Conservation (phyloP, 2,113 vertebrate genomes). For the Rhodinocichla rosea region DNA sequence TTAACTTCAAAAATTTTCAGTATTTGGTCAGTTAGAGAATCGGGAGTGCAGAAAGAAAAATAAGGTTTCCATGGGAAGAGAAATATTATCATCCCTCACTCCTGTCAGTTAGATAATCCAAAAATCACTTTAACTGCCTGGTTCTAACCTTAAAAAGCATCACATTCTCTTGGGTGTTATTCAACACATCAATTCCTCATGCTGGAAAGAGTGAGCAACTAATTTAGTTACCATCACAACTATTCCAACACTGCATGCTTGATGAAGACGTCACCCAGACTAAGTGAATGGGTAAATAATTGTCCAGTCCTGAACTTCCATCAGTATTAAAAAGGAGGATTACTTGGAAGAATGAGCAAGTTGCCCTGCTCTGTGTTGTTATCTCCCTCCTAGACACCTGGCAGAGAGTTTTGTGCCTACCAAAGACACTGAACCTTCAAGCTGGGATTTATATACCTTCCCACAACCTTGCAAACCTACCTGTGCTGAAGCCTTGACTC, state of each 20-base stretch:
- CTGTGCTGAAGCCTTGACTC: neutral
- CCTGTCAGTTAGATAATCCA: neutral
- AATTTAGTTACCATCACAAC: slow-evolving; percentile 1
- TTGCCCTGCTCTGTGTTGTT: neutral
- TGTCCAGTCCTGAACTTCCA: neutral
- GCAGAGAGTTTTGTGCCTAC: neutral
- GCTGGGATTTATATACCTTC: neutral
- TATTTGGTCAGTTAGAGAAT: neutral
- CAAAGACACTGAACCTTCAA: neutral
- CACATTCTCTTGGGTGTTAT: neutral
- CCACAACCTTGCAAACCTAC: neutral
- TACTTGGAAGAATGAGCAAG: neutral
- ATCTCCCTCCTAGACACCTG: neutral
- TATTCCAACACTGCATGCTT: neutral
- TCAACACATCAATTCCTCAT: slow-evolving; percentile 9
- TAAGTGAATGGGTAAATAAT: neutral
- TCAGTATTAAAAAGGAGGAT: neutral
- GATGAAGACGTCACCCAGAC: neutral
- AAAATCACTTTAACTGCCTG: neutral
- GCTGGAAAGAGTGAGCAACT: slow-evolving; percentile 1
- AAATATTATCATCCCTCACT: neutral
- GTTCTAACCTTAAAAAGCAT: slow-evolving; percentile 4
- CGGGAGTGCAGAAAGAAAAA: neutral
- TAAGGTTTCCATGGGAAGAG: neutral
- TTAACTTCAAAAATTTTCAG: neutral